Evolutionary conservation across 2,113 vertebrate genomes (phyloP).

Genomic region (Bubo scandiacus): DNA sequence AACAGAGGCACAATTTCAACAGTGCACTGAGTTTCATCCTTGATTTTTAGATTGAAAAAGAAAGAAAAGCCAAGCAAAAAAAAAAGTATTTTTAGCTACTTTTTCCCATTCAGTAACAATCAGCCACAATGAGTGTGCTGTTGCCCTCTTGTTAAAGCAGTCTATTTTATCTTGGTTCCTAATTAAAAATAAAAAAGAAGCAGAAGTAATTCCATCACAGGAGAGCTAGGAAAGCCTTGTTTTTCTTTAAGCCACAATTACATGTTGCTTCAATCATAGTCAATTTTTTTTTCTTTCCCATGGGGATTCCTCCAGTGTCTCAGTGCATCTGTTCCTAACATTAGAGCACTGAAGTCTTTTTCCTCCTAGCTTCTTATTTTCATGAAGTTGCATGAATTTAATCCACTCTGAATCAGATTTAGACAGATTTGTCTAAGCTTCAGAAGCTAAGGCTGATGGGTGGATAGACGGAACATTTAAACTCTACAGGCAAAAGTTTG

Average conservation of each 20-base stretch:
- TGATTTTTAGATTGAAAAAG: neutral
- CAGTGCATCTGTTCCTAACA: neutral
- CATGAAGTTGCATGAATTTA: neutral
- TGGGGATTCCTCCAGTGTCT: neutral
- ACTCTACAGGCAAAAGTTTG: neutral
- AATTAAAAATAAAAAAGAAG: neutral
- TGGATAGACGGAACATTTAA: neutral
- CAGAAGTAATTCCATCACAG: neutral
- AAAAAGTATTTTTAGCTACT: neutral
- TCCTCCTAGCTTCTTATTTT: neutral
- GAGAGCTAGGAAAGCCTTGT: neutral
- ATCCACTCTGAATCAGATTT: neutral
- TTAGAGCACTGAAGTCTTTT: neutral
- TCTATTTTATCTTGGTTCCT: neutral
- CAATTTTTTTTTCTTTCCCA: neutral
- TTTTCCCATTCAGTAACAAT: neutral
- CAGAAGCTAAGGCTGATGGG: neutral
- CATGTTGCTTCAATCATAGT: neutral
- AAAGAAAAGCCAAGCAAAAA: neutral
- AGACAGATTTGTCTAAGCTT: neutral
- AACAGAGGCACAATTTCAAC: neutral
- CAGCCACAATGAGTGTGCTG: neutral
- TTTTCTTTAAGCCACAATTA: neutral
- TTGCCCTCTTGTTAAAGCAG: neutral
- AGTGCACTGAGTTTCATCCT: neutral